Evolutionary conservation across 2,797 vertebrate species (phyloP), one percentile per base, ranked within the genome.

Genomic region (Saxicola maurus): DNA sequence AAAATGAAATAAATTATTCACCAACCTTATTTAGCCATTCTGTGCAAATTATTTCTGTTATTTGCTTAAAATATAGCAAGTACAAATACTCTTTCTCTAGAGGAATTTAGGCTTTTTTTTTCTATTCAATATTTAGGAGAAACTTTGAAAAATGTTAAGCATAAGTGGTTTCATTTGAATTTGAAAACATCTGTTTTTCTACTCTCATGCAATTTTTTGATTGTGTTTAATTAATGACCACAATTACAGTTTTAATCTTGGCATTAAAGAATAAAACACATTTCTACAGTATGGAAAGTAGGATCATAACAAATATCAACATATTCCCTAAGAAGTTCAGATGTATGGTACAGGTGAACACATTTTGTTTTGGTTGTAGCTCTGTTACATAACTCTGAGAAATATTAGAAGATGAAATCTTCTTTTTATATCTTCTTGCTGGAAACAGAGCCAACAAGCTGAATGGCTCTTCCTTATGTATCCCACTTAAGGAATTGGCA

Each of bases 261-360:
- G 2, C 7, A 24, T 62, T 87, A 46, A 79, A 46, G 13, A 74
- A 56, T 8, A 49, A 73, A 72, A 49, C 30, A 13, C 1, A 15
- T 51, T 59, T 20, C 4, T 68, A 37, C 18, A 55, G 1, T 33
- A 42, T 17, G 10, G 18, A 49, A 64, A 37, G 3, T 37, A 37
- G 1, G 19, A 45, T 51, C n/a, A 56, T 7, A 45, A 24, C 20
- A n/a, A 72, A 28, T 9, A 65, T 30, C 23, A 52, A 77, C 60
- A 13, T 2, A 3, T 76, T 75, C 20, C 27, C 15, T 37, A 25
- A 46, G 27, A 77, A 48, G 2, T 48, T 64, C 11, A 62, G 15
- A 6, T 24, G 11, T 43, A 27, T 2, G 0, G 2, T 31, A n/a
- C 1, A 4, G 11, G 48, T 1, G 0, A 30, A 14, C 3, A 59